Base-by-base conservation (phyloP, 2,888 invertebrate genomes). In the Diarsia mendica region DNA sequence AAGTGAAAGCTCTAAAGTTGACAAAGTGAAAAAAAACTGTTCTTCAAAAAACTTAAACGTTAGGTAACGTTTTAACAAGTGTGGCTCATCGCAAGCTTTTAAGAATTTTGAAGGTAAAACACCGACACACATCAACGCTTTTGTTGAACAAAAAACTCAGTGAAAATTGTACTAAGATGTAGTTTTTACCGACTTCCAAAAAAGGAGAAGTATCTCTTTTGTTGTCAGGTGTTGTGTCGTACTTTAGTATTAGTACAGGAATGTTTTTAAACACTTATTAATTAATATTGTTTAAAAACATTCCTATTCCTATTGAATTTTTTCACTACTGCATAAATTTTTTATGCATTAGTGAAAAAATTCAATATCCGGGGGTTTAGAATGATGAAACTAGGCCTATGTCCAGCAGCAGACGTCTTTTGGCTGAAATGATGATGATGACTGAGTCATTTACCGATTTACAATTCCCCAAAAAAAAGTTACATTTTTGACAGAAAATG, bases 61-160 rank as follows among this genome's bases (percentile, higher is more conserved):
- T 79, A 39, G 79, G 65, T 20, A 46, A 72, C 20, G 63, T 55
- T 58, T 67, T 28, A 76, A 46, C 67, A 44, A 80, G 44, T 66
- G 20, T 55, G 18, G 53, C 10, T 51, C 33, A 28, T 15, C 10
- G n/a, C 20, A 60, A 18, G 60, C 79, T 66, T 72, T 61, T 55
- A 33, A 20, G 13, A 48, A 48, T 55, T 60, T 66, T 53, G 1
- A 61, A 61, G 28, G 61, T 33, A 66, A 53, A 64, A 71, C 48
- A 58, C 49, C 11, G 13, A 44, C 55, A 71, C n/a, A 48, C n/a
- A 33, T 13, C 53, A 63, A 28, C 48, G 70, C 33, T 20, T 64
- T 58, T 64, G 61, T 78, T 33, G 20, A 49, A 33, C 20, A 64
- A 8, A 23, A 20, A 60, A 15, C 20, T 39, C 13, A 33, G 53